A percentile compares a stretch with the other conserved stretches of the same genome.
Evolutionary conservation across 2,113 vertebrate genomes (phyloP).

Genomic region (Oncorhynchus nerka): DNA sequence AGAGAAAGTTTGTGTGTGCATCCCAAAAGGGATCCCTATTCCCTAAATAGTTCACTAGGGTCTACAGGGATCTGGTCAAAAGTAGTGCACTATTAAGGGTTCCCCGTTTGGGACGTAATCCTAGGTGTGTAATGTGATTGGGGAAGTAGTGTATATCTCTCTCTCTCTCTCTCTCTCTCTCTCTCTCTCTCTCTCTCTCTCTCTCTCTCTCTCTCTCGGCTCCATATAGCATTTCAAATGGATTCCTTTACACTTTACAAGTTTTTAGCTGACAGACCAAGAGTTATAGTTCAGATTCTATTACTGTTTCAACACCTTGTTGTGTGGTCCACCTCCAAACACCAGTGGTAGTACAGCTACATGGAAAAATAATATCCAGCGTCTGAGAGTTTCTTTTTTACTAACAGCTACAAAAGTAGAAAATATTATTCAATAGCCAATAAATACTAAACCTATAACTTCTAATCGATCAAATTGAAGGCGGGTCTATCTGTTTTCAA

Average conservation of each 20-base stretch:
- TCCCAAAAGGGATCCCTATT: too few species aligned
- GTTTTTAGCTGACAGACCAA: neutral
- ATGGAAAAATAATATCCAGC: neutral
- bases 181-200: neutral
- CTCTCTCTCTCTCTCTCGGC: conserved; percentile 14
- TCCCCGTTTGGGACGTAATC: conserved; percentile 51
- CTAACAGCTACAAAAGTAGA: neutral
- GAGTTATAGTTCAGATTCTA: neutral
- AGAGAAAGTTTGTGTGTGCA: conserved; percentile 49
- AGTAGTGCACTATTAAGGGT: too few species aligned
- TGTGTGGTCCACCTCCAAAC: neutral
- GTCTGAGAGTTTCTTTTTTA: neutral
- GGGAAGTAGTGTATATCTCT: neutral
- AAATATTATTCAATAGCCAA: too few species aligned
- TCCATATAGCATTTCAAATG: conserved; percentile 37
- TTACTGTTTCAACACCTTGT: neutral
- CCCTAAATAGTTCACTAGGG: too few species aligned
- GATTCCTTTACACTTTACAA: neutral
- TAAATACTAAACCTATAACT: too few species aligned
- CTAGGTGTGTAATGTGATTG: conserved; percentile 6
- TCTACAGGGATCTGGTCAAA: too few species aligned
- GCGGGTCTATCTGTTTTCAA: too few species aligned
- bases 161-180: too few species aligned
- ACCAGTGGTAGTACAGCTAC: neutral
- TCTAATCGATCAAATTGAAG: too few species aligned